Evolutionary conservation across 1,140 invertebrate species (phyloP), one percentile per base, ranked within the genome.

Genomic region (Liolophura sinensis): DNA sequence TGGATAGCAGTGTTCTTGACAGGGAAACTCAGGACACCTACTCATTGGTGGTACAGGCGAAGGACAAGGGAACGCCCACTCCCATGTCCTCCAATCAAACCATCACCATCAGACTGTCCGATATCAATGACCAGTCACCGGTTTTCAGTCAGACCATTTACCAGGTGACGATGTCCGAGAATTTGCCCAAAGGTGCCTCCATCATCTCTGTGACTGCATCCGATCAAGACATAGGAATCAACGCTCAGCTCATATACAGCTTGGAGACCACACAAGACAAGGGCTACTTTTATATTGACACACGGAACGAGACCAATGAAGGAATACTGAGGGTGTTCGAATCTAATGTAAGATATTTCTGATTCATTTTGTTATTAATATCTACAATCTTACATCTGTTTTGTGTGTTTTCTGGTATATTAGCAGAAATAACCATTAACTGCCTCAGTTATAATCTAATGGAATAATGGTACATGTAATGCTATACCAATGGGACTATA

Each of bases 141-240:
- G 92, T 93, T 78, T 97, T 97, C 79, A 96, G 94, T 0, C 96
- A 97, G 85, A 93, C 95, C 65, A 94, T 96, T 84, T 97, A 95
- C 94, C 92, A 92, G 72, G 96, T 95, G 1, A 94, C 96, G 86
- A 94, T 97, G 55, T 95, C 97, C 83, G 95, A 98, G 88, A 97
- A 51, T 52, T 60, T 25, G 50, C 18, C 94, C n/a, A 93, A 96
- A 85, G 95, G 95, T 48, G 91, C 91, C 25, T 94, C 95, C 11
- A 97, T 97, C 73, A 86, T 97, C 1, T 96, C 95, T 0, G 94
- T 97, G 0, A 96, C 93, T 0, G 94, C 97, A 25, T 94, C 96
- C 81, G 95, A 97, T 78, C 94, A 95, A 82, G 95, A 97, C 78
- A 51, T 57, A 77, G 46, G 94, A 96, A 85, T 96, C 94, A 82